Base-by-base conservation (phyloP, 1,140 invertebrate genomes). In the Diorhabda elongata region DNA sequence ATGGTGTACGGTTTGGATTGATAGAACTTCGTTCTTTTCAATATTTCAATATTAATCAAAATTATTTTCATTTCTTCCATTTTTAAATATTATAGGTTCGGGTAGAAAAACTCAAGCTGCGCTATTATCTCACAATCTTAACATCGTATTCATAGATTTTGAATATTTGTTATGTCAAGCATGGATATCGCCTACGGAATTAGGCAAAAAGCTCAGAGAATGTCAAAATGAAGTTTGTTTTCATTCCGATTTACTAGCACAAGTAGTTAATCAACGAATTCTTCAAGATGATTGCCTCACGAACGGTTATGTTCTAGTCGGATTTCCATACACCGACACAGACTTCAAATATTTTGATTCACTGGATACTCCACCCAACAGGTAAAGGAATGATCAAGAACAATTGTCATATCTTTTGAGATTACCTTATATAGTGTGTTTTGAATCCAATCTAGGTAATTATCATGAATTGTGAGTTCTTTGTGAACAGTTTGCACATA, bases 301-400 rank as follows among this genome's bases (percentile, higher is more conserved):
- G 52, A 79, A 82, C 57, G 88, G 88, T 0, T 90, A 87, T 87
- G 81, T 89, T 41, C 74, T 90, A 44, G 86, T 83, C 7, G 84
- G 83, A 4, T 89, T 84, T 74, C 86, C 87, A 0, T 81, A 78
- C 6, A 83, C 77, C 3, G 82, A 83, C 0, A 75, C 79, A 0
- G 87, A 90, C 71, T 87, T 89, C 64, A 84, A 86, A 56, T 68
- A 69, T 44, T 52, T 90, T 3, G 87, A 90, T 76, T 80, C 78
- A 42, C 82, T 84, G 71, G 74, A 84, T 6, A 88, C 86, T 11
- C 87, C 87, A 5, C 88, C 88, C 1, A 90, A 90, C 64, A 73
- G 47, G 47, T 52, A 26, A 26, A 26, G 0, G 26, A 26, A 26
- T 26, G 26, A 26, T 26, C 26, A 26, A 26, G 0, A 26, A 26